phyloP scores from a whole-genome alignment of 2,113 vertebrate genomes.

The Crotalus viridis region DNA sequence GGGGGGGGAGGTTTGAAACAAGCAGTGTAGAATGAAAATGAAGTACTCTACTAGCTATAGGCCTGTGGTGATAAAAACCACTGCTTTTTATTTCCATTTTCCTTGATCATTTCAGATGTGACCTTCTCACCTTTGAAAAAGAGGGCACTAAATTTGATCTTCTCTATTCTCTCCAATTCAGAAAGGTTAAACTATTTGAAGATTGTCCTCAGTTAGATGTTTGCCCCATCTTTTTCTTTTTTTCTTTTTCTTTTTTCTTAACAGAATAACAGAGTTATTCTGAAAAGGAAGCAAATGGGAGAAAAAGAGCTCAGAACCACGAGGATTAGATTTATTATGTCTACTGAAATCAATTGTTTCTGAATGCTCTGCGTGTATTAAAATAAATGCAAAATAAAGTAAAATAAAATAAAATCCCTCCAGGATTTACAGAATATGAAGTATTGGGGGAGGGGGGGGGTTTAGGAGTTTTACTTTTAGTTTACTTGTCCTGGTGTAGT shows the following conservation, averaged over 20 bases:
- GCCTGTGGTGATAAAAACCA: slow-evolving; percentile 51
- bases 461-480: not conserved
- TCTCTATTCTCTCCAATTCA: slow-evolving; percentile 64
- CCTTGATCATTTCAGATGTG: slow-evolving; percentile 63
- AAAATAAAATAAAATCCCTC: slow-evolving; percentile 3
- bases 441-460: not conserved
- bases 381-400: not conserved
- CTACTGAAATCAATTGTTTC: not conserved
- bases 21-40: slow-evolving; percentile 60
- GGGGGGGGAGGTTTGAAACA: slow-evolving; percentile 26
- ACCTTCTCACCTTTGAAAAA: slow-evolving; percentile 60
- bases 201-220: slow-evolving; percentile 59
- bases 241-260: not conserved
- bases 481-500: not conserved
- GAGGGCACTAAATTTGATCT: slow-evolving; percentile 60
- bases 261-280: not conserved
- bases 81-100: slow-evolving; percentile 49
- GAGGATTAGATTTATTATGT: slow-evolving; percentile 25
- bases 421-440: slow-evolving; percentile 23
- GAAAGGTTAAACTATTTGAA: slow-evolving; percentile 59
- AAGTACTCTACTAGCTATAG: slow-evolving; percentile 63
- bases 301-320: slow-evolving; percentile 25
- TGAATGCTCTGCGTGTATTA: not conserved
- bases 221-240: slow-evolving; percentile 10
- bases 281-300: not conserved